Conservation (phyloP, 2,113 vertebrate genomes). For the Leptobrachium leishanense region DNA sequence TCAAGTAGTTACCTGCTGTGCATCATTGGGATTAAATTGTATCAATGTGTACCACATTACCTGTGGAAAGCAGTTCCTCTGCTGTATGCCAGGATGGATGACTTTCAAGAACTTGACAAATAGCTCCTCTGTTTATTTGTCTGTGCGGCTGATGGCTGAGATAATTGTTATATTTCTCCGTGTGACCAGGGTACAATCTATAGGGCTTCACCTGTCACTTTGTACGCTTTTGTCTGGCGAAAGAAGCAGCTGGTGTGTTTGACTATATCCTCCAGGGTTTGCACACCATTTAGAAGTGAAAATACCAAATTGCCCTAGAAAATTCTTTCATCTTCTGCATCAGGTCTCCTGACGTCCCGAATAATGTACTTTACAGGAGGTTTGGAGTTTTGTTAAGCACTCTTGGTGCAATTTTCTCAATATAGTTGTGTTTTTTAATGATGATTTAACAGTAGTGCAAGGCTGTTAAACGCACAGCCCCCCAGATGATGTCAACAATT, state of each 20-base stretch:
- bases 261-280: not conserved
- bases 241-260: slow-evolving; percentile 10
- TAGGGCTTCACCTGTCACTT: slow-evolving; percentile 19
- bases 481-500: too few species aligned
- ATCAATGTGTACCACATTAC: too few species aligned
- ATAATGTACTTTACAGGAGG: too few species aligned
- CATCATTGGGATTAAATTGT: too few species aligned
- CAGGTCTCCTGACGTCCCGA: not conserved
- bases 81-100: not conserved
- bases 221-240: not conserved
- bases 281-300: not conserved
- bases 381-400: too few species aligned
- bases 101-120: slow-evolving; percentile 3
- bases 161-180: slow-evolving; percentile 21
- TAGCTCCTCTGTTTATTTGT: not conserved
- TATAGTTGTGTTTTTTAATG: too few species aligned
- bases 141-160: not conserved
- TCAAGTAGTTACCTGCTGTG: not conserved
- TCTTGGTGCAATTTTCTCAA: too few species aligned
- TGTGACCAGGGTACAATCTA: not conserved
- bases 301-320: not conserved
- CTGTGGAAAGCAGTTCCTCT: too few species aligned
- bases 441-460: too few species aligned
- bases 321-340: not conserved
- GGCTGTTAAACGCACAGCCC: too few species aligned